Evolutionary conservation across 2,797 vertebrate species (phyloP), one percentile per base, ranked within the genome.

Genomic region (Choloepus didactylus): DNA sequence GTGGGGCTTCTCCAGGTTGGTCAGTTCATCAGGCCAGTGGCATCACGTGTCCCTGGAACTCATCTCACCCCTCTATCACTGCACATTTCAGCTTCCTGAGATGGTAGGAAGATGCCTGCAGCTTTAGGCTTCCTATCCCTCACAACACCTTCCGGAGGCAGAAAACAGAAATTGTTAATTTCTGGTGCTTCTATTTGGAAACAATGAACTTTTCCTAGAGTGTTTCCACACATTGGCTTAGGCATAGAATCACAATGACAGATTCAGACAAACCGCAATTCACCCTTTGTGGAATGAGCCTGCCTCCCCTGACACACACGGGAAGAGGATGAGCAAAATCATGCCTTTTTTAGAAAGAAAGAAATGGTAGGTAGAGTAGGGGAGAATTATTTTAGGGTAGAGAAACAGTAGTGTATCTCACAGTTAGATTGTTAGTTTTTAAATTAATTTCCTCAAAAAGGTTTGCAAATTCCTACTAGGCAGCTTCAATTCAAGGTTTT

Each of bases 181-280:
- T 18, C 44, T 19, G 0, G 67, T 38, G 49, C 11, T 64, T 75
- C 62, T 49, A 18, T 29, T 23, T 62, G 51, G 10, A 73, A n/a
- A 16, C 73, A 27, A 27, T 59, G 31, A 56, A 72, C 9, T 31
- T 51, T 51, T 56, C 19, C 25, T 41, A 31, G 76, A 51, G 12
- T 46, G 4, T 67, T 60, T 23, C 41, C 12, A 35, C 46, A 35
- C 9, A 6, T 19, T 46, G 72, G 38, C 59, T 41, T 19, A 27
- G 38, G 16, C 12, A 19, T 23, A 3, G 4, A 21, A 44, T 86
- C 25, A 54, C 0, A 27, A 9, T 0, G 4, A 7, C 14, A 3
- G 2, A 4, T 51, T 89, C 72, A 31, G 46, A 51, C 19, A 70
- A 66, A 44, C n/a, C 1, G 9, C 6, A 2, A 49, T 23, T 35